Conservation (phyloP, 1,140 invertebrate genomes). For the Drosophila suzukii region DNA sequence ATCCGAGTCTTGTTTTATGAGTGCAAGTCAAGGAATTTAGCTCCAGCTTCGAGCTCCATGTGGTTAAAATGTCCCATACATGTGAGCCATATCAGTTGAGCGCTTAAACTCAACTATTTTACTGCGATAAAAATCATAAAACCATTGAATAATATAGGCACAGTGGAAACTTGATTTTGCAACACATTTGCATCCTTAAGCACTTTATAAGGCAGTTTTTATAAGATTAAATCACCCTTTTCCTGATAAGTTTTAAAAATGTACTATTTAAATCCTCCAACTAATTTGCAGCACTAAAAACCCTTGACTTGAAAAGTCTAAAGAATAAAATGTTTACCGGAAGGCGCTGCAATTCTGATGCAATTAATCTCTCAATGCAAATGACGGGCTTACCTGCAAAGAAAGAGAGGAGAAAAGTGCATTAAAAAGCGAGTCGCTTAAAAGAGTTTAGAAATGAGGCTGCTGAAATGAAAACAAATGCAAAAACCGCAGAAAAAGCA, state of each 20-base stretch:
- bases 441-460: slow-evolving; percentile 29
- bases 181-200: not conserved
- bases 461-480: slow-evolving; percentile 30
- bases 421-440: slow-evolving; percentile 46
- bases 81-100: not conserved
- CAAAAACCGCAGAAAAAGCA: slow-evolving; percentile 19
- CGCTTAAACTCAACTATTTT: not conserved
- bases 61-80: slow-evolving; percentile 6
- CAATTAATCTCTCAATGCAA: slow-evolving; percentile 20
- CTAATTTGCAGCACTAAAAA: slow-evolving; percentile 24
- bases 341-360: not conserved
- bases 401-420: slow-evolving; percentile 23
- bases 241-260: not conserved
- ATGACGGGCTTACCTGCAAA: slow-evolving; percentile 66
- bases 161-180: not conserved
- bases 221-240: not conserved
- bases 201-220: slow-evolving; percentile 3
- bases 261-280: not conserved
- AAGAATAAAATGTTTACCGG: slow-evolving; percentile 58
- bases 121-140: slow-evolving; percentile 1
- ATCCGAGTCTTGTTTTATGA: slow-evolving; percentile 34
- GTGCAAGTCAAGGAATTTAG: slow-evolving; percentile 17
- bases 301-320: slow-evolving; percentile 28
- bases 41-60: slow-evolving; percentile 14
- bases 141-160: not conserved